These are phyloP conservation scores for Collichthys lucidus DNA, from an alignment of 2,113 vertebrate genomes.

Conservation along the genomic window DNA sequence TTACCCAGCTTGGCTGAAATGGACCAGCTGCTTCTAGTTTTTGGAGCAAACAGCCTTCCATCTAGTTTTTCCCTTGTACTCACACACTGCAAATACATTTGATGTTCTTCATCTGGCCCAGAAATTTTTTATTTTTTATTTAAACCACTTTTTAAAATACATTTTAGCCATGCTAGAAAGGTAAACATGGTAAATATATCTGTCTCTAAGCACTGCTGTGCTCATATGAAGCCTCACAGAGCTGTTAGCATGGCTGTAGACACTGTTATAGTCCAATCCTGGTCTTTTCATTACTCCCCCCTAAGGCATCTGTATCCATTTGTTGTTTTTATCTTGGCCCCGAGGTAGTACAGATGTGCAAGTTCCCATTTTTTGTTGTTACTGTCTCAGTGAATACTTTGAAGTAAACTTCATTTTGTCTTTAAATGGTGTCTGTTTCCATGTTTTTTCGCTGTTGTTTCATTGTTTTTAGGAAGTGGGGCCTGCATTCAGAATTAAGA, in stretches of 20 bases:
- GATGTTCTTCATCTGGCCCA: constrained; percentile 14
- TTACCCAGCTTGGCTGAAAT: constrained; percentile 39
- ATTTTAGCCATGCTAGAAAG: background rate
- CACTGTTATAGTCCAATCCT: background rate
- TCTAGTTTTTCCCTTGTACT: constrained; percentile 4
- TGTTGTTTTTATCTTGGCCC: too few species aligned
- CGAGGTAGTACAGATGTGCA: background rate
- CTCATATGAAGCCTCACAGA: background rate
- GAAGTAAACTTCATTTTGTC: background rate
- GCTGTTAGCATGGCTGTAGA: background rate
- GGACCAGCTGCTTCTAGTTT: constrained; percentile 53
- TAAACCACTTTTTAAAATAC: background rate
- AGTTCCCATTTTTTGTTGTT: too few species aligned
- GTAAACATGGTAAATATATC: background rate
- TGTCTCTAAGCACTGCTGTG: background rate
- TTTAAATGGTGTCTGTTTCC: background rate
- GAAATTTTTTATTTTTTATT: background rate
- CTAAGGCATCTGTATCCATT: too few species aligned
- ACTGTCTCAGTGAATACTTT: background rate
- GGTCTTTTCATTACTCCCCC: too few species aligned
- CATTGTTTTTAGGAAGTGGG: background rate
- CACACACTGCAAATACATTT: background rate
- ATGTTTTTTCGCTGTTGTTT: background rate
- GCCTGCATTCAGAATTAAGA: background rate
- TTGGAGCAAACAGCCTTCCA: background rate